Evolutionary conservation across 2,888 invertebrate species (phyloP), one percentile per base, ranked within the genome.

Genomic region (Gymnocheta viridis): DNA sequence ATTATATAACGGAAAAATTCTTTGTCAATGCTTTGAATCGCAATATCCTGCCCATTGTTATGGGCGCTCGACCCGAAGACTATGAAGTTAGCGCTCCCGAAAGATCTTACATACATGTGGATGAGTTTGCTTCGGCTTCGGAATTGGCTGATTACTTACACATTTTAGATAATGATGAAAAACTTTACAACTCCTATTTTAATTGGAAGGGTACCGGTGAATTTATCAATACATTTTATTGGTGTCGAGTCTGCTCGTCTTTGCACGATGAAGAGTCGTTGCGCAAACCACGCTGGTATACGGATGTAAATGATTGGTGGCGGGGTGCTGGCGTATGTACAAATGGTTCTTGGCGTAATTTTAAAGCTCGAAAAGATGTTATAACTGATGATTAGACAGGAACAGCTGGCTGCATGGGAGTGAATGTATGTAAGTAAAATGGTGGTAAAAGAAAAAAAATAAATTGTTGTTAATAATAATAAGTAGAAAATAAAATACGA

Each of bases 1-100:
- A 98, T 92, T 99, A 99, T 90, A 96, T 98, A 87, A 98, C 98
- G 0, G 99, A 99, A 91, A 99, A 99, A 91, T 98, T 98, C 92
- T 99, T 97, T 92, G 97, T 98, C 72, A 98, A 98, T 90, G 98
- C 98, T 78, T 93, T 98, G 79, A 96, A 95, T 78, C 95, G 96
- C 88, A 96, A 97, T 91, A 95, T 98, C 56, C 92, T 99, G 86
- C 98, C 98, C 0, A 97, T 99, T 86, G 98, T 98, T 80, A 98
- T 99, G 98, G 98, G 99, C 0, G 98, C 97, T 0, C 95, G 96
- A 58, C 97, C 97, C 0, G 95, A 96, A 80, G 98, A 99, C 91
- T 99, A 99, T 92, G 96, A 95, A 82, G 94, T 96, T 58, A 95
- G 95, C 86, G 96, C 98, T 2, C 99, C 99, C 0, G 95, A 96